Base-by-base conservation (phyloP, 2,888 invertebrate species). In the Dryobota labecula region DNA sequence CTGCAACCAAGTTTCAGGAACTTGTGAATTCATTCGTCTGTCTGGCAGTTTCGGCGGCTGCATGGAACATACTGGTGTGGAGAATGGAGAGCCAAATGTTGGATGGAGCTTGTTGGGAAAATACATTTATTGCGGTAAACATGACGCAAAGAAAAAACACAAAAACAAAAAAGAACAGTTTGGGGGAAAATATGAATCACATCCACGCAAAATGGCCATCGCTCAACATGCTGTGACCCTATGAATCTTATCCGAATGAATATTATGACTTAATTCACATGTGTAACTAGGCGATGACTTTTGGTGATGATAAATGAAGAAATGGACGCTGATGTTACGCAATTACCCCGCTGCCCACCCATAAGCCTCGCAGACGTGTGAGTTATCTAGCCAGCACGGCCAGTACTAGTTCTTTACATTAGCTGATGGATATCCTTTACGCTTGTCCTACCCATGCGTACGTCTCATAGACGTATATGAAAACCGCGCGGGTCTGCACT, bases 21-120 rank as follows among this genome's bases (percentile, higher is more conserved):
- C 92, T 94, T 92, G 92, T 86, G 92, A 94, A 94, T 94, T 94
- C 94, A 94, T 94, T 94, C 90, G 92, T 93, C 94, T 92, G 94
- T 93, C 93, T 94, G 90, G 91, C 82, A 90, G 93, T 92, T 93
- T 90, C 84, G 89, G 87, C 85, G 89, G 88, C 86, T 90, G 33
- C 70, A 65, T 38, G 72, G 53, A 76, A 88, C 85, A 86, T 79
- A 92, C 81, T 11, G 88, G 0, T 20, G 0, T 1, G 0, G 0
- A 70, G 74, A 33, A 80, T 64, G 57, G n/a, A 15, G 8, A 85
- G 64, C 76, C 18, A 20, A 41, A 33, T 57, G 66, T 27, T 53
- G n/a, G 58, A 9, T 15, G 4, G 11, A 43, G 9, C 3, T 54
- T 27, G 20, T 41, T 58, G 20, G 15, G 8, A n/a, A n/a, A n/a